A percentile compares a stretch with the other conserved stretches of the same genome.
These are phyloP conservation scores for Leptinotarsa tumamoca DNA, from an alignment of 2,888 invertebrate genomes.

Conservation along the genomic window DNA sequence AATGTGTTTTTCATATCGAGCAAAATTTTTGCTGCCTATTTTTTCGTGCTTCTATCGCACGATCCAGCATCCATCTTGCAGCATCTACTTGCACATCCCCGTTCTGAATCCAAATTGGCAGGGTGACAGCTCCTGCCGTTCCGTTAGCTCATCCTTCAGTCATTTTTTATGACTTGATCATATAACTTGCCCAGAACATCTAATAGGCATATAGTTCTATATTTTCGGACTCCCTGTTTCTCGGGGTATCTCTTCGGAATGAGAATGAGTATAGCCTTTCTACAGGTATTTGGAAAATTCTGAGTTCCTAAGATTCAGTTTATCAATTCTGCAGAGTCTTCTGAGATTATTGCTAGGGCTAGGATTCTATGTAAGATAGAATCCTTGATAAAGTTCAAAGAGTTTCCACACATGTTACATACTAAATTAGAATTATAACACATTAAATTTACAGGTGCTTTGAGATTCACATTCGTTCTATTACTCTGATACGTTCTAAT, in stretches of 20 bases:
- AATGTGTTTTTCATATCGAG: not conserved
- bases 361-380: too few relatives aligned
- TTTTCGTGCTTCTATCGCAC: not conserved
- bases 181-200: not conserved
- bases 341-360: not conserved
- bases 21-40: not conserved
- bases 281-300: constrained; percentile 6
- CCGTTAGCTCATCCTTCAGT: constrained; percentile 6
- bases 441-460: too few relatives aligned
- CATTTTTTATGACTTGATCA: not conserved
- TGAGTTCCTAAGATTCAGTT: not conserved
- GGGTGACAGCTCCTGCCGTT: not conserved
- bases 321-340: not conserved
- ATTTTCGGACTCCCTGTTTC: not conserved
- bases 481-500: too few relatives aligned
- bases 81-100: constrained; percentile 1
- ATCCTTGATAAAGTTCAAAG: too few relatives aligned
- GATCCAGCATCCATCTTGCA: not conserved
- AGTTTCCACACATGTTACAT: too few relatives aligned
- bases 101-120: constrained; percentile 24
- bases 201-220: not conserved
- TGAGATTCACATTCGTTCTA: too few relatives aligned
- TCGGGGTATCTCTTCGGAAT: constrained; percentile 5
- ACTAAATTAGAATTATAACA: too few relatives aligned
- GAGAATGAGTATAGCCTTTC: constrained; percentile 12